phyloP scores from a whole-genome alignment of 2,113 vertebrate genomes.

The Neogobius melanostomus region DNA sequence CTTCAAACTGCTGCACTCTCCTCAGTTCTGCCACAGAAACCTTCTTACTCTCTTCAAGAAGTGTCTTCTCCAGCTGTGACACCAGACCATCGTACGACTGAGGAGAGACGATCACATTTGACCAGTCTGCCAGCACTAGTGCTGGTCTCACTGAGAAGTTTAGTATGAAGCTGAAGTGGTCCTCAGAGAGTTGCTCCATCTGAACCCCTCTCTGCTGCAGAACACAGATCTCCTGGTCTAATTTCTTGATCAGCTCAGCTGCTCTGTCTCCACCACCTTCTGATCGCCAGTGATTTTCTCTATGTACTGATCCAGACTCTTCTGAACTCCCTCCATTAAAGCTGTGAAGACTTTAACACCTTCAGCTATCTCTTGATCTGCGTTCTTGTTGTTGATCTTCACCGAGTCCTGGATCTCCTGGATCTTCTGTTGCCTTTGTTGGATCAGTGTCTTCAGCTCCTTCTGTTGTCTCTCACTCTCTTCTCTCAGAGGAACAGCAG shows the following conservation, averaged over 20 bases:
- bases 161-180: not conserved
- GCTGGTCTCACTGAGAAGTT: not conserved
- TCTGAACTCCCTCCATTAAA: slow-evolving; percentile 11
- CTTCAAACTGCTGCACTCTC: slow-evolving; percentile 28
- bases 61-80: not conserved
- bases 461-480: slow-evolving; percentile 1
- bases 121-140: slow-evolving; percentile 6
- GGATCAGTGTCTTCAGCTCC: slow-evolving; percentile 21
- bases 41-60: slow-evolving; percentile 9
- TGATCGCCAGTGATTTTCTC: slow-evolving; percentile 7
- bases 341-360: not conserved
- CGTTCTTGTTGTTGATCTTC: slow-evolving; percentile 29
- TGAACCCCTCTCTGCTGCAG: slow-evolving; percentile 9
- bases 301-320: not conserved
- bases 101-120: not conserved
- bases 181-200: not conserved
- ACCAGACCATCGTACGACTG: slow-evolving; percentile 17
- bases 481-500: slow-evolving; percentile 3
- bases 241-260: slow-evolving; percentile 6
- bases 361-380: slow-evolving; percentile 17
- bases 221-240: slow-evolving; percentile 36
- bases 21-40: slow-evolving; percentile 8
- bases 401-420: slow-evolving; percentile 18
- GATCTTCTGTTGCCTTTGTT: slow-evolving; percentile 35
- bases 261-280: slow-evolving; percentile 6